Evolutionary conservation across 2,113 vertebrate species (phyloP), one percentile per base, ranked within the genome.

Genomic region (Cyprinus carpio): DNA sequence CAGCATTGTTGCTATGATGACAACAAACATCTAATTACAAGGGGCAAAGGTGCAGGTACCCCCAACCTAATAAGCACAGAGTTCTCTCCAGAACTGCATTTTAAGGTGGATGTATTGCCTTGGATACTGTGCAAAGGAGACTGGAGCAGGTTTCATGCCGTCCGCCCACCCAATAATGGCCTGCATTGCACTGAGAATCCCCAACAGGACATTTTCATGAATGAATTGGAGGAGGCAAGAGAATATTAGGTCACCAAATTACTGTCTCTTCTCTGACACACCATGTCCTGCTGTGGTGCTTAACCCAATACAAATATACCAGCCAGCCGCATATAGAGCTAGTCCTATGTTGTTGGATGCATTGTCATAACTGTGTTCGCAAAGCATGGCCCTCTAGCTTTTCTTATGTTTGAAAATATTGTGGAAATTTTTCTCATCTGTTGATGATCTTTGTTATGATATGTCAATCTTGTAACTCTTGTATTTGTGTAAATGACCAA

Each of bases 61-160:
- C 97, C 97, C 0, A 95, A 96, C 92, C 94, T 99, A 29, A 95
- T 99, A 90, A 98, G 96, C 93, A 95, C 95, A 0, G 95, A 97
- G 90, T 96, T 99, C 91, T 99, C 96, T 0, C 97, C 96, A 0
- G 96, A 97, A 92, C 95, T 99, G 87, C 97, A 98, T 93, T 98
- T 97, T 93, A 97, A 96, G 84, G 95, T 98, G 83, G 97, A 98
- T 87, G 96, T 93, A 86, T 89, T 97, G 90, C 98, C 97, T 2
- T 98, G 97, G 97, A 96, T 98, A 90, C 93, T 97, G 64, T 99
- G 97, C 91, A 98, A 97, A 87, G 97, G 96, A 0, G 96, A 98
- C 94, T 99, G 98, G 97, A 99, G 96, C 91, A 95, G 96, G 20
- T 97, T 96, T 89, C 97, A 98, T 0, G 92, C 92, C 0, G 93